Evolutionary conservation across 2,797 vertebrate genomes (phyloP).

Genomic region (Spondyliosoma cantharus): DNA sequence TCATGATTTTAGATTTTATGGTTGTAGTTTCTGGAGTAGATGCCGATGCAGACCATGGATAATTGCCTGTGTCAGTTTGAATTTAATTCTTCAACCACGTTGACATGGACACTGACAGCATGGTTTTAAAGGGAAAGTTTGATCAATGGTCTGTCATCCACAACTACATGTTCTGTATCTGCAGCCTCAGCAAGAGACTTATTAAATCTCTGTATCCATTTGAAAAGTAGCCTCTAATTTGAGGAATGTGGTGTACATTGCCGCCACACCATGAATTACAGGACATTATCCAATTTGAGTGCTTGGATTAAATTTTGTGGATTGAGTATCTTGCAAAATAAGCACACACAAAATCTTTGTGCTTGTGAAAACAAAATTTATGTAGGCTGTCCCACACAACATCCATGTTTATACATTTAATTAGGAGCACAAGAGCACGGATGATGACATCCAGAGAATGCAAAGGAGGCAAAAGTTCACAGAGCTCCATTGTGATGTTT

Average conservation of each 20-base stretch:
- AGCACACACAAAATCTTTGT: slow-evolving; percentile 13
- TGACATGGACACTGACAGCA: slow-evolving; percentile 6
- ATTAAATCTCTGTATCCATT: slow-evolving; percentile 28
- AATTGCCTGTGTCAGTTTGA: neutral
- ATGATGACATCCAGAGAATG: slow-evolving; percentile 22
- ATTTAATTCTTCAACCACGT: slow-evolving; percentile 1
- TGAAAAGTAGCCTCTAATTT: slow-evolving; percentile 47
- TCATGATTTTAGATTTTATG: neutral
- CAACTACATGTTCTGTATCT: slow-evolving; percentile 2
- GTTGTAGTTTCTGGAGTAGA: neutral
- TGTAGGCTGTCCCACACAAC: neutral
- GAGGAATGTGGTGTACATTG: slow-evolving; percentile 42
- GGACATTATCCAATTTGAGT: slow-evolving; percentile 44
- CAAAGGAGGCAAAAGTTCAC: slow-evolving; percentile 22
- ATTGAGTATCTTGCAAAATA: slow-evolving; percentile 13
- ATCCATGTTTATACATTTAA: slow-evolving; percentile 24
- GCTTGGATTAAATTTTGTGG: slow-evolving; percentile 40
- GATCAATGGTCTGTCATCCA: neutral
- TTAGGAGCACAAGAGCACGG: slow-evolving; percentile 1
- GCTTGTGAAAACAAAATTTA: slow-evolving; percentile 10
- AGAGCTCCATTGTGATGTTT: slow-evolving; percentile 31
- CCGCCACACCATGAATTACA: slow-evolving; percentile 32
- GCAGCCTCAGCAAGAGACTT: neutral
- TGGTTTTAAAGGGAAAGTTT: slow-evolving; percentile 14
- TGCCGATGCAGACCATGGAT: neutral